A percentile compares a stretch with the other conserved stretches of the same genome.
These are phyloP conservation scores for Cydia fagiglandana DNA, from an alignment of 1,140 invertebrate species.

Conservation along the genomic window DNA sequence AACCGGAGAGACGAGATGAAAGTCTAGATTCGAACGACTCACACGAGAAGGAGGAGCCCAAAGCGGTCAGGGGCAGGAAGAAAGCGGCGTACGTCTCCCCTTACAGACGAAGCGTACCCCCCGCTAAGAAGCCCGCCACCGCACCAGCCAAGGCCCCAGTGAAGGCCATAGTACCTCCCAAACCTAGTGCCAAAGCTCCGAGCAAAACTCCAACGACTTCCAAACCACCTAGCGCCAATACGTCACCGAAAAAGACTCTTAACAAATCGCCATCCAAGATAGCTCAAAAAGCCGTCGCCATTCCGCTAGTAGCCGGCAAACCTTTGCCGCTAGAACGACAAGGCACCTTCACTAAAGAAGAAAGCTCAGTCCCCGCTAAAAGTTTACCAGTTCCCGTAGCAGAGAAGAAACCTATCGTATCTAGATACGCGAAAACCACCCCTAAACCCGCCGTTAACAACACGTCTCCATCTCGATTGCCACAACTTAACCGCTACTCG, in stretches of 20 bases:
- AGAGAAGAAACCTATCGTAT: constrained; percentile 66
- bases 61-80: constrained; percentile 87
- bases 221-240: constrained; percentile 51
- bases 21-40: constrained; percentile 73
- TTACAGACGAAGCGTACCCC: constrained; percentile 70
- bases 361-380: constrained; percentile 77
- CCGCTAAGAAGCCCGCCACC: constrained; percentile 54
- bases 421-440: constrained; percentile 56
- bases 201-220: constrained; percentile 48
- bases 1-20: constrained; percentile 71
- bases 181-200: constrained; percentile 56
- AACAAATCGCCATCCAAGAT: constrained; percentile 58
- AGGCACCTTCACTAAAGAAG: constrained; percentile 93
- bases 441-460: constrained; percentile 62
- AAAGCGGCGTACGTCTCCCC: constrained; percentile 85
- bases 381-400: constrained; percentile 61
- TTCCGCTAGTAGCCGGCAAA: constrained; percentile 49
- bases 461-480: constrained; percentile 73
- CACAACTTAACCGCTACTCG: constrained; percentile 67
- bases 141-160: constrained; percentile 41
- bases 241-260: constrained; percentile 63
- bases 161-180: constrained; percentile 50
- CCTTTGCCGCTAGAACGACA: constrained; percentile 84
- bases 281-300: constrained; percentile 50
- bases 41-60: constrained; percentile 74